Conservation (phyloP, 2,113 vertebrate genomes). For the Miniopterus natalensis region DNA sequence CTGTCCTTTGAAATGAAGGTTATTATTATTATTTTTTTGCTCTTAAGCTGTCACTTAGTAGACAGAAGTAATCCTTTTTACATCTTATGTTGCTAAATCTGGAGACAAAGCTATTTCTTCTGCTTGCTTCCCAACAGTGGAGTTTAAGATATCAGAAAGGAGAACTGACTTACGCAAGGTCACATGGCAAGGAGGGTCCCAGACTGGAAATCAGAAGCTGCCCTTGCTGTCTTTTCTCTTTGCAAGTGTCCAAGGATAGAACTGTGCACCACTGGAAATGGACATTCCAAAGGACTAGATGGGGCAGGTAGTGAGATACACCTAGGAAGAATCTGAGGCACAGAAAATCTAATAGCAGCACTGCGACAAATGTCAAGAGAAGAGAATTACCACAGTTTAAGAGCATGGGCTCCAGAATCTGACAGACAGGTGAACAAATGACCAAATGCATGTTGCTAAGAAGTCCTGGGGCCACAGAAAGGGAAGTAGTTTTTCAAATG, state of each 20-base stretch:
- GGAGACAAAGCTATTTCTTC: slow-evolving; percentile 42
- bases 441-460: background rate
- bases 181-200: background rate
- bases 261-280: background rate
- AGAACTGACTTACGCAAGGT: slow-evolving; percentile 7
- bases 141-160: background rate
- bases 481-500: background rate
- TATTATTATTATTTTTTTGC: background rate
- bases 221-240: background rate
- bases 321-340: background rate
- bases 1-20: slow-evolving; percentile 49
- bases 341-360: background rate
- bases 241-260: background rate
- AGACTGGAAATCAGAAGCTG: slow-evolving; percentile 26
- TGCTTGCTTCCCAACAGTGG: background rate
- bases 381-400: background rate
- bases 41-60: slow-evolving; percentile 28
- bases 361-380: slow-evolving; percentile 14
- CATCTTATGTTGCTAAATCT: slow-evolving; percentile 55
- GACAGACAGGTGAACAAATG: slow-evolving; percentile 22
- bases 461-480: background rate
- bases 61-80: slow-evolving; percentile 58
- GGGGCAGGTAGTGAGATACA: background rate
- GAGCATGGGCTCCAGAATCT: background rate
- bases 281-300: background rate